Base-by-base conservation (phyloP, 2,797 vertebrate species). In the Aplochiton taeniatus region DNA sequence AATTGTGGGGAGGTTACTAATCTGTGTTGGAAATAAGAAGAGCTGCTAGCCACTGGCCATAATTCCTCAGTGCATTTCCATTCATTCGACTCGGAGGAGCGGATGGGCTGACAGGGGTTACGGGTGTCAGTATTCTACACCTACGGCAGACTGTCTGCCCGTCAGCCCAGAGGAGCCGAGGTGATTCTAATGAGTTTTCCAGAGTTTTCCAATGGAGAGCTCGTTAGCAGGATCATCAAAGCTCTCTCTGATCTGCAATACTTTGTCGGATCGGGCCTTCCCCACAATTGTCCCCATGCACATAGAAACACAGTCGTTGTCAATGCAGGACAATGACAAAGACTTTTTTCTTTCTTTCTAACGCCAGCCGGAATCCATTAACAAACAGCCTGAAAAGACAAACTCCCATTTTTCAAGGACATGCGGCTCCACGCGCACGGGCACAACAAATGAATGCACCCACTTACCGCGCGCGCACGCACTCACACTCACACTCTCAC, bases 171-270 rank as follows among this genome's bases (percentile, higher is more conserved):
- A 63, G 50, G 17, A 65, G 56, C 54, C 18, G 50, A 58, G 18
- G 63, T 51, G 8, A 50, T 42, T 58, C 17, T 53, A 41, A 56
- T 56, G 42, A 65, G 45, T n/a, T 52, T 63, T 64, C 16, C 12
- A 16, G 45, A 47, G 18, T 56, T 57, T 44, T 52, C 19, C 9
- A n/a, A 18, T 46, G 55, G 31, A 12, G 68, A 61, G 60, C 50
- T 77, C 67, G 70, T 68, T 63, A 72, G 64, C 19, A 48, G 46
- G 59, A 63, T 49, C 16, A 49, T 54, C 52, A 58, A 66, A 56
- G 58, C 60, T 58, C 51, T 61, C 58, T 14, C 41, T 60, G 65
- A 53, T 58, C 51, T 41, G 12, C 45, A 60, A 58, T 70, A 20
- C 56, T 50, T n/a, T 43, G 57, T 50, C 43, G 18, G 16, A 11